Evolutionary conservation across 2,797 vertebrate genomes (phyloP), one percentile per base, ranked within the genome.

Genomic region (Pygocentrus nattereri): DNA sequence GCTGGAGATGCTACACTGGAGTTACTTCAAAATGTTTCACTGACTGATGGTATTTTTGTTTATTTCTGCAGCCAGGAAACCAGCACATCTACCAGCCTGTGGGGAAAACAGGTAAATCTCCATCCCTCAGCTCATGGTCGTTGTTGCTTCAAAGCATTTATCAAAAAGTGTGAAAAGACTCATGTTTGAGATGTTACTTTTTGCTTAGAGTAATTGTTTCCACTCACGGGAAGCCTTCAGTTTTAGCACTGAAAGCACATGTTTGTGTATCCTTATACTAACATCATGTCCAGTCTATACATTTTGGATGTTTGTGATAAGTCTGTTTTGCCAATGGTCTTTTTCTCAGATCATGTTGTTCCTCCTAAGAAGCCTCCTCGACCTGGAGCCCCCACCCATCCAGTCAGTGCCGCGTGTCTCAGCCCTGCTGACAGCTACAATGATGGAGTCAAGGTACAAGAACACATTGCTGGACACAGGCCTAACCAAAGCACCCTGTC

Each of bases 21-120:
- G 23, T 18, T 68, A 68, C 27, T 78, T 79, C 54, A 10, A 62
- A 76, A 38, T 78, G 69, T 74, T 50, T 50, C 74, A 78, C 79
- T 83, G 30, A 59, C 71, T 58, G 23, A 19, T 44, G 3, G 72
- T 74, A 27, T 70, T 78, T 62, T 76, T 87, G 79, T 91, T 86
- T 90, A 74, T 91, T 88, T 91, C 82, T 89, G 0, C 90, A 99
- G 98, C 94, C 95, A 87, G 96, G 96, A 91, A 98, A 96, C 94
- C 98, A 99, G 88, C 97, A 99, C 93, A 97, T 99, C 82, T 99
- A 99, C 90, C 98, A 99, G 88, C 98, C 98, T 30, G 95, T 99
- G 87, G 97, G 97, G 71, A 99, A 98, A 91, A 88, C 96, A 95
- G 98, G 98, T 99, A 95, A 96, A 92, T 62, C 15, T 10, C 41